Evolutionary conservation across 2,797 vertebrate species (phyloP), one percentile per base, ranked within the genome.

Genomic region (Bryconaethiops microstoma): DNA sequence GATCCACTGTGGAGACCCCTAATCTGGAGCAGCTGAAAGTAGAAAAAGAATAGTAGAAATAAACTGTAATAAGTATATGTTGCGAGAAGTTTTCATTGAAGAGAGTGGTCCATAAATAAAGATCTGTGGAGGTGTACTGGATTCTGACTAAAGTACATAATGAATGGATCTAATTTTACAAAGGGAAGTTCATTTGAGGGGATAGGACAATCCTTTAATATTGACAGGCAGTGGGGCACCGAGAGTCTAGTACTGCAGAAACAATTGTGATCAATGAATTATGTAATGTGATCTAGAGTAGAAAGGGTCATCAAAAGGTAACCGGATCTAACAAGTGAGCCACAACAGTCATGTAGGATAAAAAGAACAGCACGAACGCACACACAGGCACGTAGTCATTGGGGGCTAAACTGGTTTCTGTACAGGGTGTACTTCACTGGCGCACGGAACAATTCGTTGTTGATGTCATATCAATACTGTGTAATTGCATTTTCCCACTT

Each of bases 151-250:
- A 10, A 62, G 59, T 10, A 64, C 21, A 2, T 29, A 10, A 63
- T 7, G 7, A 57, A 19, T 9, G 6, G n/a, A 59, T 8, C 19
- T 12, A 25, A 62, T 25, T 13, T 14, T 17, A 39, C 21, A 29
- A 62, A 14, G 12, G 17, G 16, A 45, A 45, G 65, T 68, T 45
- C 19, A 68, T 45, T 45, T 42, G 40, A 68, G 65, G 40, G 65
- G 3, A 48, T 45, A 45, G 7, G 19, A 14, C n/a, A 68, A 90
- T 88, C 84, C 89, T 90, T 89, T 86, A 90, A 91, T 88, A 86
- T 90, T 90, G 85, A 82, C 79, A 78, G 19, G 65, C 10, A 45
- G 65, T 68, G 69, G 73, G 74, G 84, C 75, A 39, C 67, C 63
- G 77, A 74, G 71, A 45, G 10, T 23, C 10, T 64, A 17, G 29